Evolutionary conservation across 2,113 vertebrate species (phyloP).

Genomic region (Urocitellus parryii): DNA sequence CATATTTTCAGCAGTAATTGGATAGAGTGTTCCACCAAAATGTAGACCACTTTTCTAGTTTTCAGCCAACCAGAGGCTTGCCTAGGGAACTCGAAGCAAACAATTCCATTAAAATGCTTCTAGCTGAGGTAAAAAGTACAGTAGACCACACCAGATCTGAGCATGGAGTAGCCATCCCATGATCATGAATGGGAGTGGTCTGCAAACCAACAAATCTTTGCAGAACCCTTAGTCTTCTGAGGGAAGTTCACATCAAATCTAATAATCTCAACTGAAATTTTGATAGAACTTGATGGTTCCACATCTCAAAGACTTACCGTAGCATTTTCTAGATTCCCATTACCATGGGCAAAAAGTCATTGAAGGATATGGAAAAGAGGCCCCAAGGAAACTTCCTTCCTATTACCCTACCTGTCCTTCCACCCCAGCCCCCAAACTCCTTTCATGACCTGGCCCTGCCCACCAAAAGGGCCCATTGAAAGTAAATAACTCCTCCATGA

Average conservation of each 20-base stretch:
- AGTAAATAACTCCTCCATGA: too few relatives aligned
- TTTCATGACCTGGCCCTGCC: too few relatives aligned
- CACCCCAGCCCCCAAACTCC: too few relatives aligned
- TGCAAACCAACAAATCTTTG: neutral
- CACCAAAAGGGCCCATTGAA: too few relatives aligned
- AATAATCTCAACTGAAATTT: neutral
- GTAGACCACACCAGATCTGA: constrained; percentile 69
- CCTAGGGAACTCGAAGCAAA: neutral
- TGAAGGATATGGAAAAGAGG: neutral
- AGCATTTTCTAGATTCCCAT: neutral
- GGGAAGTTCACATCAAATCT: neutral
- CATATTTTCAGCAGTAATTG: neutral
- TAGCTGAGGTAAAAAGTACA: constrained; percentile 72
- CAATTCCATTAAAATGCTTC: neutral
- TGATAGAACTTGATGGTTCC: neutral
- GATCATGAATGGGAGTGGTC: constrained; percentile 28
- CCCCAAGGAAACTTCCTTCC: too few relatives aligned
- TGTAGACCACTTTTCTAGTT: neutral
- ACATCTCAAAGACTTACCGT: neutral
- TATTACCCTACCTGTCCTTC: too few relatives aligned
- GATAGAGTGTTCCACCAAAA: constrained; percentile 22
- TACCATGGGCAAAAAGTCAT: neutral
- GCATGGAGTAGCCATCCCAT: constrained; percentile 21
- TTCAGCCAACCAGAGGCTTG: neutral
- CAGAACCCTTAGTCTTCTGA: neutral